Base-by-base conservation (phyloP, 2,888 invertebrate genomes). In the Tinea pellionella region DNA sequence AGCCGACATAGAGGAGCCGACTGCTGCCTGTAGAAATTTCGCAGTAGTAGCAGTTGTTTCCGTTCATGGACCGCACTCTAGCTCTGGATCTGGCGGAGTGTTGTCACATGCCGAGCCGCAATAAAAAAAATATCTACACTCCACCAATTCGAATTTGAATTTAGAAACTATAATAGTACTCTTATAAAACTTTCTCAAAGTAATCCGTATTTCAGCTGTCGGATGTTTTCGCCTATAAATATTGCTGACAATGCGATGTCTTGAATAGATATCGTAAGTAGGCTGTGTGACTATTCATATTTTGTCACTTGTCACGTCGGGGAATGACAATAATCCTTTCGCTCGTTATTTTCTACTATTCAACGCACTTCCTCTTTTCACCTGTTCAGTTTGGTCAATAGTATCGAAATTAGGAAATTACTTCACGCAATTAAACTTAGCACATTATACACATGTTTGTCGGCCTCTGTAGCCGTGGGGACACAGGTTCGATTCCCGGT, bases 191-290 rank as follows among this genome's bases (percentile, higher is more conserved):
- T 47, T 47, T 47, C 16, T 15, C 6, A 47, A 47, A 47, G 13
- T 41, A 41, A 41, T 41, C 41, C 13, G 47, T 47, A 47, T 47
- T 47, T 47, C 12, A 63, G 66, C 63, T 65, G 64, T 60, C 67
- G 68, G 67, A 68, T 66, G 64, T 67, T 65, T 65, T 55, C 42
- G 61, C 64, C 56, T 29, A 58, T 61, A 60, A 62, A 56, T 32
- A 41, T 57, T 30, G 24, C 60, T 41, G 53, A 61, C 43, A 58
- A 58, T n/a, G 61, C 61, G 58, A 57, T 57, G 60, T 47, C 55
- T 56, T 61, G 61, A 62, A 58, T 63, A 63, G 60, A 62, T 62
- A 63, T 63, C 62, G 57, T 29, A 29, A 60, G 62, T 63, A 59
- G 63, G 60, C 63, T 60, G 19, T 62, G 59, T 59, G 61, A 62